phyloP scores from a whole-genome alignment of 2,113 vertebrate species.

The Jacana jacana region DNA sequence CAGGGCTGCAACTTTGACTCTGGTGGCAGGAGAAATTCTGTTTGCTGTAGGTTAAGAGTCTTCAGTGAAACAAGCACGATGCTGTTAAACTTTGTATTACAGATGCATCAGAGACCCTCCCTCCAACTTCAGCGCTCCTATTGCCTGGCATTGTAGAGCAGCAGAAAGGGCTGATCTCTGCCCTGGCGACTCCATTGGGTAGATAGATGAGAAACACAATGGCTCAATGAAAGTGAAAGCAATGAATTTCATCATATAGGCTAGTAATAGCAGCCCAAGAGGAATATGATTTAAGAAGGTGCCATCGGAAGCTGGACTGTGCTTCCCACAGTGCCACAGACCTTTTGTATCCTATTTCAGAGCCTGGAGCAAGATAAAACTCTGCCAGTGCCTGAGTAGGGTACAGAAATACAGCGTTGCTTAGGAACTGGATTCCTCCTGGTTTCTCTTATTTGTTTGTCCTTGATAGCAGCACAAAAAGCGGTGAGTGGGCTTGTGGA shows the following conservation, averaged over 20 bases:
- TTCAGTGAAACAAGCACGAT: background rate
- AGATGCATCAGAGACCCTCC: background rate
- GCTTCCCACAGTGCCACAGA: background rate
- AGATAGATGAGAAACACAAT: background rate
- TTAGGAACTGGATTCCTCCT: slow-evolving; percentile 28
- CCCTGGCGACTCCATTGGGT: background rate
- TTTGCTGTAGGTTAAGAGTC: background rate
- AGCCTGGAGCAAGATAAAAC: background rate
- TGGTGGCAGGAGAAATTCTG: background rate
- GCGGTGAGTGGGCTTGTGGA: background rate
- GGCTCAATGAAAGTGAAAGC: background rate
- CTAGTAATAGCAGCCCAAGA: background rate
- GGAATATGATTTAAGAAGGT: background rate
- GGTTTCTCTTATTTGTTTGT: background rate
- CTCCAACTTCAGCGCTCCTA: background rate
- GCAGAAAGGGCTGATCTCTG: background rate
- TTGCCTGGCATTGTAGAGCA: background rate
- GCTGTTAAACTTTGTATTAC: background rate
- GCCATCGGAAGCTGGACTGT: background rate
- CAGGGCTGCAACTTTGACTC: background rate
- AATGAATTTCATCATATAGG: background rate
- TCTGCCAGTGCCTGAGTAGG: background rate
- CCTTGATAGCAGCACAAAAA: background rate
- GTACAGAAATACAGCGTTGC: background rate
- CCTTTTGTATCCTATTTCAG: background rate